Percentiles rank a stretch among this genome's conserved stretches.
phyloP scores from a whole-genome alignment of 2,113 vertebrate species.

The Alligator mississippiensis region DNA sequence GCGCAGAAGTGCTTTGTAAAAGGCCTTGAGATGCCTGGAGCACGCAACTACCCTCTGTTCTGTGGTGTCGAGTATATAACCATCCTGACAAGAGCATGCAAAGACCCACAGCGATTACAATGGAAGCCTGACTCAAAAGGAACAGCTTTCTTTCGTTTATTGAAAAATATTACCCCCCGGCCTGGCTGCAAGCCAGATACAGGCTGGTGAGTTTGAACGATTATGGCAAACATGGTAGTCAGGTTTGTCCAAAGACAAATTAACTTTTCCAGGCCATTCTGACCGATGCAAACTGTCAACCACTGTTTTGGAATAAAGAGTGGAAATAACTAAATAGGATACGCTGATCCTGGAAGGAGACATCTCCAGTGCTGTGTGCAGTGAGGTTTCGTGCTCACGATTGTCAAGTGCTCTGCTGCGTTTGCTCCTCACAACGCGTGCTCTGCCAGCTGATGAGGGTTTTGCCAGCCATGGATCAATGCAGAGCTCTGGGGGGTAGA shows the following conservation, averaged over 20 bases:
- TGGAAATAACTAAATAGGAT: conserved; percentile 26
- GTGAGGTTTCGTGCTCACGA: conserved; percentile 30
- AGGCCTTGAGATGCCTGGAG: not conserved
- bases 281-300: conserved; percentile 33
- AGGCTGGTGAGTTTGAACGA: not conserved
- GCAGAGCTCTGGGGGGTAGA: not conserved
- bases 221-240: not conserved
- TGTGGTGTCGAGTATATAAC: not conserved
- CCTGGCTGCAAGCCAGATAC: not conserved
- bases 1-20: not conserved
- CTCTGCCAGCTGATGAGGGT: conserved; percentile 39
- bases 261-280: conserved; percentile 41
- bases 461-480: not conserved
- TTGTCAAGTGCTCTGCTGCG: conserved; percentile 39
- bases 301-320: conserved; percentile 16
- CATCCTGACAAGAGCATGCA: not conserved
- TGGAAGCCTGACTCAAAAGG: conserved; percentile 16
- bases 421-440: conserved; percentile 15
- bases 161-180: not conserved
- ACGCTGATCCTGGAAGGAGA: not conserved
- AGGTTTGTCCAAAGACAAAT: conserved; percentile 46
- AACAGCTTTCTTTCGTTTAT: not conserved
- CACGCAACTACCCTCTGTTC: not conserved
- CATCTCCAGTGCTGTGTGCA: conserved; percentile 37
- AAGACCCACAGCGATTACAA: not conserved